These are phyloP conservation scores for Merluccius polli DNA, from an alignment of 2,797 vertebrate genomes.

Conservation along the genomic window DNA sequence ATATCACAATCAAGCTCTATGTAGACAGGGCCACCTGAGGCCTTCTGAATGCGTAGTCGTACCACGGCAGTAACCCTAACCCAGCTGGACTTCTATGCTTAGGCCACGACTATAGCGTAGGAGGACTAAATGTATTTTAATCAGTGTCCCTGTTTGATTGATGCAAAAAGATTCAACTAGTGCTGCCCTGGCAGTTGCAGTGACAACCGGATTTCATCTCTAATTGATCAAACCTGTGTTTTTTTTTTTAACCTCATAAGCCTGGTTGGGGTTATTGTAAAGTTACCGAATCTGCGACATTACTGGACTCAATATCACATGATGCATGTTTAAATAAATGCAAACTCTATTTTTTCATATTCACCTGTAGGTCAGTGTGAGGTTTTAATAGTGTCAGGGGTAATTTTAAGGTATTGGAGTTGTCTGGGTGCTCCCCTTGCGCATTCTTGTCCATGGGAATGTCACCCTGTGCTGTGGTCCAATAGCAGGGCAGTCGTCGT, in stretches of 20 bases:
- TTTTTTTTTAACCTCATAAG: no score
- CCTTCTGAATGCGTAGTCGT: background rate
- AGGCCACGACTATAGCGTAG: constrained; percentile 13
- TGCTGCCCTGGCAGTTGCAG: background rate
- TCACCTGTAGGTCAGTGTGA: background rate
- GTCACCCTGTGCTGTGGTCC: constrained; percentile 39
- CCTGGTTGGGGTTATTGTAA: background rate
- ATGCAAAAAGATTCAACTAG: background rate
- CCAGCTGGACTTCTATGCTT: background rate
- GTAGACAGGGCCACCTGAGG: background rate
- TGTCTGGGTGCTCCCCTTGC: constrained; percentile 4
- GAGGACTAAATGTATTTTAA: constrained; percentile 19
- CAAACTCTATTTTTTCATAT: background rate
- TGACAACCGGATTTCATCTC: background rate
- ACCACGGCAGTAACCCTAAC: constrained; percentile 1
- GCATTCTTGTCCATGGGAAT: constrained; percentile 15
- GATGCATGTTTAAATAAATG: background rate
- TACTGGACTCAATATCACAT: background rate
- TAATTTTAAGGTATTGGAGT: background rate
- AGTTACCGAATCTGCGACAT: background rate
- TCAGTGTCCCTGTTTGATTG: constrained; percentile 16
- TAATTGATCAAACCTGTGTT: constrained; percentile 7
- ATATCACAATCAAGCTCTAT: background rate
- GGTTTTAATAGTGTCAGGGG: background rate
- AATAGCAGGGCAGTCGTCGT: constrained; percentile 40